Evolutionary conservation across 2,113 vertebrate genomes (phyloP).

Genomic region (Thermophis baileyi): DNA sequence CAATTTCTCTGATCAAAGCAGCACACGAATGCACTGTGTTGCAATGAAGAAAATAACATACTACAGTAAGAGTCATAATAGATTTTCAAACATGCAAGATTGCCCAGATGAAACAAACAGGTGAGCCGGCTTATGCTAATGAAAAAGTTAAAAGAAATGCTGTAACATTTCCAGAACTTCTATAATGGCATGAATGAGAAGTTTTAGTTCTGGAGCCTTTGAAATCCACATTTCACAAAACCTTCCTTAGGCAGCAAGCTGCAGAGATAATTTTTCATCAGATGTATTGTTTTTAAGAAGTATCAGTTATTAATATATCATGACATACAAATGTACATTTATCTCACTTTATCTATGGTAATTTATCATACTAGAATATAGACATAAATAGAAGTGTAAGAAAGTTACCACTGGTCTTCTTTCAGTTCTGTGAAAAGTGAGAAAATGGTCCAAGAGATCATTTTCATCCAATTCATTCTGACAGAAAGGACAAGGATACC

Average conservation of each 20-base stretch:
- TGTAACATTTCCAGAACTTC: background rate
- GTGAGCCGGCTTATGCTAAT: background rate
- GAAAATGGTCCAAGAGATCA: constrained; percentile 49
- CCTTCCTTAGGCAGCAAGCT: background rate
- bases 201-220: background rate
- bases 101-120: background rate
- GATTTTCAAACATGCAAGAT: background rate
- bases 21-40: background rate
- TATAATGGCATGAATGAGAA: background rate
- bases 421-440: constrained; percentile 62
- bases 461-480: constrained; percentile 51
- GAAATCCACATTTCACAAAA: background rate
- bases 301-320: background rate
- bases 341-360: background rate
- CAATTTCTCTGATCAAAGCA: background rate
- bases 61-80: background rate
- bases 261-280: background rate
- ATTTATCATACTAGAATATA: background rate
- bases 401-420: constrained; percentile 50
- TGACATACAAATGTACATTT: background rate
- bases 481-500: constrained; percentile 62
- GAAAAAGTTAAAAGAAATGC: background rate
- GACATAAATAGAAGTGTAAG: background rate
- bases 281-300: background rate
- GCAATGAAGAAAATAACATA: background rate